A percentile compares a stretch with the other conserved stretches of the same genome.
Evolutionary conservation across 2,888 invertebrate genomes (phyloP).

Genomic region (Mythimna ferrago): DNA sequence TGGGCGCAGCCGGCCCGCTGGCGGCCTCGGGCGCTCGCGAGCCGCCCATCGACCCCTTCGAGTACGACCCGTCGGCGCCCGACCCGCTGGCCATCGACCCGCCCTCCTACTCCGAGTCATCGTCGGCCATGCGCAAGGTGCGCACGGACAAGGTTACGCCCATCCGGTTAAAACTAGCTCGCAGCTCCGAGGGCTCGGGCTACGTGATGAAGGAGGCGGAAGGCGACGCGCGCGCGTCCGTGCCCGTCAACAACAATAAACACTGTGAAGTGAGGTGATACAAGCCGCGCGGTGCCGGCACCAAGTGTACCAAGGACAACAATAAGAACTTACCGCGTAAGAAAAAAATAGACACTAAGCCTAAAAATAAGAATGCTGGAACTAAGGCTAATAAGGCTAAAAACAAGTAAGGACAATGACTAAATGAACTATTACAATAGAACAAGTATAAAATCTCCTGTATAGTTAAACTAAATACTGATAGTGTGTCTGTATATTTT

Average conservation of each 20-base stretch:
- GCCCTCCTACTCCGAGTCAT: conserved; percentile 81
- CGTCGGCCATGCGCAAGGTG: conserved; percentile 89
- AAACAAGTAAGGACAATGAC: conserved; percentile 43
- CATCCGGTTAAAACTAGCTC: conserved; percentile 95
- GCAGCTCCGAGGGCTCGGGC: conserved; percentile 94
- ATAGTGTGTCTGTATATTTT: conserved; percentile 81
- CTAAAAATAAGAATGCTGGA: conserved; percentile 44
- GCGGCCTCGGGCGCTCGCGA: conserved; percentile 71
- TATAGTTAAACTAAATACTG: conserved; percentile 72
- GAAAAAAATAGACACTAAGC: conserved; percentile 38
- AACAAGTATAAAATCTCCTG: conserved; percentile 73
- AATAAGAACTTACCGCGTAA: conserved; percentile 42
- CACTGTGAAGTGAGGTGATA: conserved; percentile 98
- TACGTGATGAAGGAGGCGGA: conserved; percentile 91
- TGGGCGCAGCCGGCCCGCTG: conserved; percentile 65
- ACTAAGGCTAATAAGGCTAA: conserved; percentile 23
- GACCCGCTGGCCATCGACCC: conserved; percentile 84
- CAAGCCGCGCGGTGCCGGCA: conserved; percentile 69
- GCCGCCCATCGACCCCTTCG: conserved; percentile 83
- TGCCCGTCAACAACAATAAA: conserved; percentile 92
- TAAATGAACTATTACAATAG: conserved; percentile 59
- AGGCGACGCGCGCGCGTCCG: conserved; percentile 64
- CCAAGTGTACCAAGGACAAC: conserved; percentile 60
- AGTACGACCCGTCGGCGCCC: conserved; percentile 86
- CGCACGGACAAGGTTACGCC: conserved; percentile 94